phyloP scores from a whole-genome alignment of 2,888 invertebrate species.

The Mesoligia furuncula region DNA sequence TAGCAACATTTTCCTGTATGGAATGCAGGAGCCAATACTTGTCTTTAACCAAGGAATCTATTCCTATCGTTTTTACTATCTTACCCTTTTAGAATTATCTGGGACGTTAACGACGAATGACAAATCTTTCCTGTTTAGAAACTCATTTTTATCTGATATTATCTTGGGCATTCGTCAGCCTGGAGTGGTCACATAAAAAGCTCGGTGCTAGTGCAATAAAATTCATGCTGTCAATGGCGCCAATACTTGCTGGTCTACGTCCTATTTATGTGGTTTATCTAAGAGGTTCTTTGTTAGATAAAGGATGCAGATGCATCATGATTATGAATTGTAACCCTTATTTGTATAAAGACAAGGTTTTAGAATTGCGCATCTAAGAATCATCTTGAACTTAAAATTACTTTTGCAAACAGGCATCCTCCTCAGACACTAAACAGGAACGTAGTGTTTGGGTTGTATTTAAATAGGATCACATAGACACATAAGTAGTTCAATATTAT shows the following conservation, averaged over 20 bases:
- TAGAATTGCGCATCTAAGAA: conserved; percentile 38
- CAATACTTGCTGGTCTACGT: conserved; percentile 55
- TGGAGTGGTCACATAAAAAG: conserved; percentile 53
- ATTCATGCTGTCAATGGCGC: conserved; percentile 60
- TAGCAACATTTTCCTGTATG: not conserved
- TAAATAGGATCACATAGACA: not conserved
- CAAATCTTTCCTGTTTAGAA: conserved; percentile 32
- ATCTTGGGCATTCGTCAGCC: conserved; percentile 46
- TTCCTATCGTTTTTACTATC: conserved; percentile 20
- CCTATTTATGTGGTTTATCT: conserved; percentile 56
- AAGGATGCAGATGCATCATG: conserved; percentile 12
- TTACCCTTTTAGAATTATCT: conserved; percentile 42
- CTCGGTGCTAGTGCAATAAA: conserved; percentile 50
- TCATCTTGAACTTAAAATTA: not conserved
- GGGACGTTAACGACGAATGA: conserved; percentile 22
- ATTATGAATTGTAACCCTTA: conserved; percentile 31
- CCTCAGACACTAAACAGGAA: conserved; percentile 60
- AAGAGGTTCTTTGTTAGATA: conserved; percentile 28
- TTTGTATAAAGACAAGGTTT: conserved; percentile 20
- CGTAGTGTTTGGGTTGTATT: conserved; percentile 37
- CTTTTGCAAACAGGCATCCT: conserved; percentile 65
- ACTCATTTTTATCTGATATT: conserved; percentile 47
- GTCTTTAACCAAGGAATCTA: conserved; percentile 8
- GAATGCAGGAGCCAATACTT: conserved; percentile 8
- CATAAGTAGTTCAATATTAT: not conserved